Conservation (phyloP, 2,888 invertebrate species). For the Podabrus alpinus region DNA sequence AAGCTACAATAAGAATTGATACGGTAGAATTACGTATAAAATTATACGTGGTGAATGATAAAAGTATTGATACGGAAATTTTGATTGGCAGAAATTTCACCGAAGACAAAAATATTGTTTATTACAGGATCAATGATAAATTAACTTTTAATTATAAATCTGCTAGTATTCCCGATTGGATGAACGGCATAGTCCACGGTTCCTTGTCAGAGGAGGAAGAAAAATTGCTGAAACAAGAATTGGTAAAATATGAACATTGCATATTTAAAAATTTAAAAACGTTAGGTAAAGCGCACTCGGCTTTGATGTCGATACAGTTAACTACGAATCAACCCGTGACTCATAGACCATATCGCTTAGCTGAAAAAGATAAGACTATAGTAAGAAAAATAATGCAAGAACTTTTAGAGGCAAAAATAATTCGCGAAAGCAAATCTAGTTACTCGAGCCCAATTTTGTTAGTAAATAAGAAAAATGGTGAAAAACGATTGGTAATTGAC, state of each 20-base stretch:
- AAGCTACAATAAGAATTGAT: not conserved
- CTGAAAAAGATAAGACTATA: not conserved
- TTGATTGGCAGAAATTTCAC: slow-evolving; percentile 23
- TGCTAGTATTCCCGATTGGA: not conserved
- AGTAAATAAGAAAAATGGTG: not conserved
- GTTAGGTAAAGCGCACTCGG: not conserved
- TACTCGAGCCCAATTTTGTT: not conserved
- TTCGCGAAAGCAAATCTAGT: not conserved
- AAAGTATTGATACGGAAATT: not conserved
- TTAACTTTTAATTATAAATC: not conserved
- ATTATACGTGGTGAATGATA: not conserved
- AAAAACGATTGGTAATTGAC: not conserved
- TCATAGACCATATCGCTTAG: not conserved
- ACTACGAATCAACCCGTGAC: not conserved
- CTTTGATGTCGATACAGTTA: not conserved
- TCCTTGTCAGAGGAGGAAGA: not conserved
- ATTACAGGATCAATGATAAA: slow-evolving; percentile 1
- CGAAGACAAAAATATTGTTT: slow-evolving; percentile 7
- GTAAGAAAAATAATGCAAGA: not conserved
- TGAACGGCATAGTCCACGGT: not conserved
- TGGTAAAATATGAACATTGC: not conserved
- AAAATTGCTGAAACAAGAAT: not conserved
- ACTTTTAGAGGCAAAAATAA: not conserved
- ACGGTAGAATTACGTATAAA: not conserved
- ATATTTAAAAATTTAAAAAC: not conserved